Evolutionary conservation across 2,888 invertebrate species (phyloP).

Genomic region (Heteropelma amictum): DNA sequence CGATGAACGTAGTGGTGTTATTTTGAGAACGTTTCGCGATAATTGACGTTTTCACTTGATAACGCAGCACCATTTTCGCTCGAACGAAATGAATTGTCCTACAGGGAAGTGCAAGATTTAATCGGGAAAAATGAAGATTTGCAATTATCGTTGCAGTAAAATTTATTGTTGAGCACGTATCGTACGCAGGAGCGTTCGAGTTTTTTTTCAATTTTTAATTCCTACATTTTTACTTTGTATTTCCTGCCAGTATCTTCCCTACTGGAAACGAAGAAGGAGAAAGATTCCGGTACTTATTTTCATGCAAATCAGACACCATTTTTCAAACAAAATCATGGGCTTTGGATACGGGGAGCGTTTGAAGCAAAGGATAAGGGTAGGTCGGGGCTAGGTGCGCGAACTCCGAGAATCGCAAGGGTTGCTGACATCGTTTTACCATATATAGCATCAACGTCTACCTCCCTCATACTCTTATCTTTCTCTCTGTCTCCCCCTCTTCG

Average conservation of each 20-base stretch:
- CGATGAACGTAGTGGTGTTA: too few relatives aligned
- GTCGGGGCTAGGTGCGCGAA: slow-evolving; percentile 43
- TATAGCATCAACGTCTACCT: slow-evolving; percentile 40
- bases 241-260: neutral
- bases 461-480: slow-evolving; percentile 11
- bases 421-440: slow-evolving; percentile 50
- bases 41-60: too few relatives aligned
- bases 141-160: too few relatives aligned
- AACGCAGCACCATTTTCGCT: too few relatives aligned
- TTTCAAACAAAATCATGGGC: slow-evolving; percentile 31
- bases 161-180: too few relatives aligned
- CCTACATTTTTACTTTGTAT: neutral
- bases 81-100: too few relatives aligned
- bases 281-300: slow-evolving; percentile 16
- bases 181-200: too few relatives aligned
- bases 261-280: neutral
- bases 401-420: slow-evolving; percentile 46
- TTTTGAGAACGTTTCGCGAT: too few relatives aligned
- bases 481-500: slow-evolving; percentile 9
- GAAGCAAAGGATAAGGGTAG: slow-evolving; percentile 45
- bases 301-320: slow-evolving; percentile 34
- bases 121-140: too few relatives aligned
- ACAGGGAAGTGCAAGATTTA: too few relatives aligned
- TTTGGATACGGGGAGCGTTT: slow-evolving; percentile 12
- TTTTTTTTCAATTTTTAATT: neutral